Base-by-base conservation (phyloP, 2,888 invertebrate species). In the Aradus depressus region DNA sequence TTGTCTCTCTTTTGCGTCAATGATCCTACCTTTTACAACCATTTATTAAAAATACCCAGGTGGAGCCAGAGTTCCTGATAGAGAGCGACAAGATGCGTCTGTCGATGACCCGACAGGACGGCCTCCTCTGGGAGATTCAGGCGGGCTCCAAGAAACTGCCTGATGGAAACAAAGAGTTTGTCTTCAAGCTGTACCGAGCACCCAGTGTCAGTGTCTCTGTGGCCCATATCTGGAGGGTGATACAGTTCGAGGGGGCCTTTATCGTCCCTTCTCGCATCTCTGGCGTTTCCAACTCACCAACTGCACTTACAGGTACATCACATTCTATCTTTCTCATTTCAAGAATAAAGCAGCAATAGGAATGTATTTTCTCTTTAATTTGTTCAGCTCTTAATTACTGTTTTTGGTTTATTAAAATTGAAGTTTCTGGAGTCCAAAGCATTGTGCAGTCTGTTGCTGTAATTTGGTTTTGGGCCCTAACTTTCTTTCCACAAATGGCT, bases 171-270 rank as follows among this genome's bases (percentile, higher is more conserved):
- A 56, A 58, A 14, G 60, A 60, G 45, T 43, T 61, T 25, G 51
- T 58, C 14, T 61, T 62, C 43, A 59, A 60, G 47, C 47, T 62
- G 16, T 56, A 58, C 42, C 59, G 61, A 38, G 53, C 60, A 14
- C 60, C 60, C 1, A 55, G 54, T 31, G 53, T 57, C 3, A 53
- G 56, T 14, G 58, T 54, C 2, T 53, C 58, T 1, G 50, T 49
- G 1, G 58, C 56, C 26, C 58, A 58, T 31, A 59, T 58, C 35
- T 61, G 62, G 62, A 44, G 62, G 31, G 57, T 62, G n/a, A 54
- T 61, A n/a, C 60, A 59, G 52, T 51, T 62, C n/a, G 62, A 62
- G 48, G 62, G 62, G 1, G 60, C 60, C 32, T 60, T 62, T 49
- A 54, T 59, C 2, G 53, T 61, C n/a, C 61, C 62, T 10, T 61